These are phyloP conservation scores for Rhinophrynus dorsalis DNA, from an alignment of 2,797 vertebrate species.

Conservation along the genomic window DNA sequence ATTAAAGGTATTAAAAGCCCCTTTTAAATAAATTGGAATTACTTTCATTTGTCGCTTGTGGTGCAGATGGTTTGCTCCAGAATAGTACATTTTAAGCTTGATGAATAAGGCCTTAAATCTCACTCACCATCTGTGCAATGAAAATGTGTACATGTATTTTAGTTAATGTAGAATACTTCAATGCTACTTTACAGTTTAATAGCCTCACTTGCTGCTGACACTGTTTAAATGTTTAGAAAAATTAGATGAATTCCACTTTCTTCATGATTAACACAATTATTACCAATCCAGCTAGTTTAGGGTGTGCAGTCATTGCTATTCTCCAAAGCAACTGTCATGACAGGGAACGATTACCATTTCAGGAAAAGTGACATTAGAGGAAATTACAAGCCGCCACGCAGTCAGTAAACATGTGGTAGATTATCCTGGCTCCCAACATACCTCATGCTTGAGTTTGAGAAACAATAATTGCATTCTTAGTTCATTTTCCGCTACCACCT, in stretches of 20 bases:
- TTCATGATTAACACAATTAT: slow-evolving; percentile 57
- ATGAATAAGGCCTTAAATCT: neutral
- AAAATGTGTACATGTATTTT: neutral
- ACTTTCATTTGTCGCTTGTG: too few species aligned
- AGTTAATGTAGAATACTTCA: neutral
- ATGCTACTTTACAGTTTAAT: neutral
- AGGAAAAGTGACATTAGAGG: slow-evolving; percentile 59
- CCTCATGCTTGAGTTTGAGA: slow-evolving; percentile 56
- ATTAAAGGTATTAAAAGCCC: too few species aligned
- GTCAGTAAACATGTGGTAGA: slow-evolving; percentile 55
- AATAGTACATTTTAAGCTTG: too few species aligned
- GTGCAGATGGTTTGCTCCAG: too few species aligned
- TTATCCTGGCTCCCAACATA: slow-evolving; percentile 55
- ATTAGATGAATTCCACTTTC: slow-evolving; percentile 50
- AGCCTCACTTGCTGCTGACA: neutral
- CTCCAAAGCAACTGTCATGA: slow-evolving; percentile 50
- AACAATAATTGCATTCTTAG: slow-evolving; percentile 62
- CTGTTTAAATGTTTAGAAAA: slow-evolving; percentile 38
- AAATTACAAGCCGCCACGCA: slow-evolving; percentile 59
- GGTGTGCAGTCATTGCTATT: slow-evolving; percentile 46
- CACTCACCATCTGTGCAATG: neutral
- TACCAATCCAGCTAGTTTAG: slow-evolving; percentile 40
- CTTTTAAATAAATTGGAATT: too few species aligned
- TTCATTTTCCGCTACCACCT: slow-evolving; percentile 57
- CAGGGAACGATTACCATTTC: slow-evolving; percentile 57